These are phyloP conservation scores for Lanius ludovicianus DNA, from an alignment of 2,113 vertebrate genomes.

Conservation along the genomic window DNA sequence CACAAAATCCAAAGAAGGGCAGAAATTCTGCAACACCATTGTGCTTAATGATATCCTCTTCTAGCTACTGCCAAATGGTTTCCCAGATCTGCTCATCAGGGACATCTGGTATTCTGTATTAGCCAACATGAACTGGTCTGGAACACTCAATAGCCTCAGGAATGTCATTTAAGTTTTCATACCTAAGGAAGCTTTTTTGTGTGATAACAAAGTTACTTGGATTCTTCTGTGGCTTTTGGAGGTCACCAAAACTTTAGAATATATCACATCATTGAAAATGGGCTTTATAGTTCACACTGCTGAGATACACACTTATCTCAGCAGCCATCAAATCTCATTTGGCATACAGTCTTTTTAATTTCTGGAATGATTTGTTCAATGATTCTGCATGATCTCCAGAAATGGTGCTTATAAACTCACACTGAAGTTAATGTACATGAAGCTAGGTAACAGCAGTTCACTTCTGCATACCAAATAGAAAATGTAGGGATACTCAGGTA, in stretches of 20 bases:
- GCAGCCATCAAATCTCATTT: background rate
- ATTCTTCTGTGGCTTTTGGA: background rate
- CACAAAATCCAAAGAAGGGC: background rate
- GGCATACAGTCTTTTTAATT: background rate
- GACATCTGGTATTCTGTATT: conserved; percentile 36
- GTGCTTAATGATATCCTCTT: background rate
- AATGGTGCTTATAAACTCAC: background rate
- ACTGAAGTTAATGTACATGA: background rate
- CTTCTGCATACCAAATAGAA: background rate
- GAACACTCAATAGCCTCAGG: background rate
- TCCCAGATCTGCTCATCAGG: conserved; percentile 17
- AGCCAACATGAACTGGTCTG: conserved; percentile 22
- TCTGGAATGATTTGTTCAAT: background rate
- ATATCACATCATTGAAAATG: background rate
- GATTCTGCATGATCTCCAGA: background rate
- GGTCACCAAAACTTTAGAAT: background rate
- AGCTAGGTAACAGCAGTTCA: background rate
- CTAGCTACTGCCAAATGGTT: background rate
- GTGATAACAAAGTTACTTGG: background rate
- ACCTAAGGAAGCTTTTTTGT: background rate
- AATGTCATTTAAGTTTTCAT: background rate
- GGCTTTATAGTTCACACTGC: background rate
- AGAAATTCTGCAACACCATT: background rate
- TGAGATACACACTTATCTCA: background rate
- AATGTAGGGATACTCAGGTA: background rate